Base-by-base conservation (phyloP, 2,113 vertebrate genomes). In the Lonchura striata region DNA sequence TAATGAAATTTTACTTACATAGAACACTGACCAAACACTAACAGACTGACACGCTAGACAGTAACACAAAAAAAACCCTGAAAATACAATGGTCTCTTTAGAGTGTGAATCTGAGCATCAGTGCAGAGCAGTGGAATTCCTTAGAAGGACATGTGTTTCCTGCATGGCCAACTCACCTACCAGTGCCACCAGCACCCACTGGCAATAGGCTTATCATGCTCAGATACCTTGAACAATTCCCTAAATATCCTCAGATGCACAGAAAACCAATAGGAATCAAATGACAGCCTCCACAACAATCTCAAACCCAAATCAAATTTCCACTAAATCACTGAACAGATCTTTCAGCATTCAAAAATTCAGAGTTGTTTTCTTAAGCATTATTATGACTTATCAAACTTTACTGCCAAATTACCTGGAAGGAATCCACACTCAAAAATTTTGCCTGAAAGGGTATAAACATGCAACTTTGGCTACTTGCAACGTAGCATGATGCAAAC, bases 101-200 rank as follows among this genome's bases (percentile, higher is more conserved):
- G 21, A 88, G 15, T 12, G 37, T 50, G 60, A 46, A 88, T 78
- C 49, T 78, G 60, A 87, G 21, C 49, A 44, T 23, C 17, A 20
- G 39, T 16, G n/a, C 59, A 60, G 35, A 64, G 42, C 31, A 82
- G 23, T 8, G 18, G 13, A 85, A 60, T 46, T 60, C 39, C 33
- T 71, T 1, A 1, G 35, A 49, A 63, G 13, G 9, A 63, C 0
- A 3, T 6, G 4, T 23, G 53, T 59, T 57, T 27, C 18, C 33
- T 63, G 16, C 7, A 4, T 4, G 10, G 57, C 19, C 56, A 68
- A 6, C 7, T 44, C 19, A 47, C 15, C 25, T 50, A 74, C 10
- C 37, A 81, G n/a, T 6, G 11, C 10, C 46, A 50, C 30, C 54
- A 85, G 35, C 11, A 9, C 23, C 24, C 46, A 30, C 24, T 70